Conservation (phyloP, 92 coral and sea anemone species). For the Anthopleura xanthogrammica region DNA sequence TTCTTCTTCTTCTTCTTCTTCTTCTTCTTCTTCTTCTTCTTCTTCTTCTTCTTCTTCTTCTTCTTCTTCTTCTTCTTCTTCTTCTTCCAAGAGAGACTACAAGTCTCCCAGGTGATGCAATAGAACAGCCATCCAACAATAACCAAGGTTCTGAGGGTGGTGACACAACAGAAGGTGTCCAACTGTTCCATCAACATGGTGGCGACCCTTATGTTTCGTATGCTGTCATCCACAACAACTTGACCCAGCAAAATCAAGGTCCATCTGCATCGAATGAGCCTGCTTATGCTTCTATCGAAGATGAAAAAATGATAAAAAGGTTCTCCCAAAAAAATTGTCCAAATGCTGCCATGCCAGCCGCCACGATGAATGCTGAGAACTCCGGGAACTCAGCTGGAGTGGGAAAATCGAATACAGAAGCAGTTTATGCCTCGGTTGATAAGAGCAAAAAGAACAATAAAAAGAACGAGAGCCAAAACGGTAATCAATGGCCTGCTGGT, state of each 20-base stretch:
- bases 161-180: neutral
- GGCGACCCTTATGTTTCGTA: conserved; percentile 11
- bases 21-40: too few species aligned
- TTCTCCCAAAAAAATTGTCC: neutral
- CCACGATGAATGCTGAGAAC: neutral
- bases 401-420: neutral
- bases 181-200: neutral
- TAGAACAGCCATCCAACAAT: neutral
- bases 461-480: neutral
- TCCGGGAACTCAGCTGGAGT: neutral
- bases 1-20: too few species aligned
- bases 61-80: neutral
- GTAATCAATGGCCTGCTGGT: neutral
- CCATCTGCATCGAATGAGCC: neutral
- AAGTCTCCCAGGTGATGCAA: neutral
- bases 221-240: conserved; percentile 20
- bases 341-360: neutral
- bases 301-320: neutral
- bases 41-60: too few species aligned
- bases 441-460: neutral
- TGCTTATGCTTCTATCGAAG: neutral
- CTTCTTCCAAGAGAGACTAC: neutral
- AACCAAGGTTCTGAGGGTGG: neutral
- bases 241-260: neutral
- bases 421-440: neutral